A percentile compares a stretch with the other conserved stretches of the same genome.
Conservation (phyloP, 2,888 invertebrate genomes). For the Agrilus mali region DNA sequence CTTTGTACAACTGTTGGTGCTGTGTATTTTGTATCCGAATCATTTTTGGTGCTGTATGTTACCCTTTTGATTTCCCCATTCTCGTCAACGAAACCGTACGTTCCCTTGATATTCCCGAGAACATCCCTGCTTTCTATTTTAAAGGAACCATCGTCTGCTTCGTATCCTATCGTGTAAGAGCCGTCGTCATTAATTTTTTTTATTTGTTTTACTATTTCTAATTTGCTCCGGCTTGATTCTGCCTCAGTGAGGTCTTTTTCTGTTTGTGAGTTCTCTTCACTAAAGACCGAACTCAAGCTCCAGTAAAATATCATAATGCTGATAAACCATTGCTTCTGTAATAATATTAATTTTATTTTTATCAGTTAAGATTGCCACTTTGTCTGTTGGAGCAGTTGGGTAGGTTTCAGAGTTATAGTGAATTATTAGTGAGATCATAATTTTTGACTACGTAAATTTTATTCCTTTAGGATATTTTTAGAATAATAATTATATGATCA, state of each 20-base stretch:
- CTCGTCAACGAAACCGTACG: conserved; percentile 69
- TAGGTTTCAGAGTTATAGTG: no score
- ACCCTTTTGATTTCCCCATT: conserved; percentile 68
- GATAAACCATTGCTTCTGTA: no score
- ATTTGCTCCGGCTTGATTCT: conserved; percentile 57
- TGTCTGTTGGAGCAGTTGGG: no score
- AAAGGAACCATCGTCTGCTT: conserved; percentile 75
- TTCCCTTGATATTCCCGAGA: conserved; percentile 68
- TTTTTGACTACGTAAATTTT: no score
- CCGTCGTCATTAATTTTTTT: conserved; percentile 71
- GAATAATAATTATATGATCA: no score
- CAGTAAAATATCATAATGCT: no score
- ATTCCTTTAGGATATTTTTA: no score
- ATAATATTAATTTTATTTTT: no score
- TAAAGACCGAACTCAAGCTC: no score
- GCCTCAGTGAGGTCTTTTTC: conserved; percentile 45
- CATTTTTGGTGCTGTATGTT: conserved; percentile 53
- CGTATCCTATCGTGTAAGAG: conserved; percentile 74
- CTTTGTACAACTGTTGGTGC: conserved; percentile 28
- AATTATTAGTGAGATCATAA: no score
- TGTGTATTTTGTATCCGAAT: conserved; percentile 35
- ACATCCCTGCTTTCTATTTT: conserved; percentile 75
- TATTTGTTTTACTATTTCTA: conserved; percentile 71
- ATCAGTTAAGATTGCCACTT: no score
- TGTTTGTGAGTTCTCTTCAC: conserved; percentile 25